Percentiles rank a stretch among this genome's conserved stretches.
Conservation (phyloP, 2,797 vertebrate genomes). For the Sebastes trivittatus region DNA sequence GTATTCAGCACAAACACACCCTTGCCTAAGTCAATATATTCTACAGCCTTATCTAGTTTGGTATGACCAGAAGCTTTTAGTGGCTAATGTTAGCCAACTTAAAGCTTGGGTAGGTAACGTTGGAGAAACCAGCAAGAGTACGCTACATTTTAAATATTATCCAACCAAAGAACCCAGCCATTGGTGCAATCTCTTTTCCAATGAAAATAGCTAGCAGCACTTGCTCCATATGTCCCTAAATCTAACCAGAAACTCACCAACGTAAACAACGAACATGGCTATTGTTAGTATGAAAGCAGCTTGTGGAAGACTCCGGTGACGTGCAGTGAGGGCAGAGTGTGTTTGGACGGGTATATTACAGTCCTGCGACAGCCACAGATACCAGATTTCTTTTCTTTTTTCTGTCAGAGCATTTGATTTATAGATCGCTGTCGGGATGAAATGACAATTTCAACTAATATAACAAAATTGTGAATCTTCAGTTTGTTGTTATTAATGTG, state of each 20-base stretch:
- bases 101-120: not conserved
- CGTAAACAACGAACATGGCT: no score
- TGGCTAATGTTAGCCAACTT: not conserved
- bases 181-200: not conserved
- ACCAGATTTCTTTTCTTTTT: fast-evolving
- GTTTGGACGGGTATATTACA: not conserved
- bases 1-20: not conserved
- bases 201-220: not conserved
- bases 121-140: not conserved
- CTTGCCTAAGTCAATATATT: not conserved
- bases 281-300: no score
- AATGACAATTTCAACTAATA: fast-evolving
- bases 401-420: not conserved
- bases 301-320: no score
- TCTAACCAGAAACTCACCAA: no score
- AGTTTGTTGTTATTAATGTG: not conserved
- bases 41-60: not conserved
- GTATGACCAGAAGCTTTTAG: not conserved
- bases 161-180: not conserved
- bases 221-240: not conserved
- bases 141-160: not conserved
- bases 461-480: not conserved
- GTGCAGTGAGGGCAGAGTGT: no score
- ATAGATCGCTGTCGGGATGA: not conserved
- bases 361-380: not conserved